Base-by-base conservation (phyloP, 1,140 invertebrate genomes). In the Sarcophaga peregrina region DNA sequence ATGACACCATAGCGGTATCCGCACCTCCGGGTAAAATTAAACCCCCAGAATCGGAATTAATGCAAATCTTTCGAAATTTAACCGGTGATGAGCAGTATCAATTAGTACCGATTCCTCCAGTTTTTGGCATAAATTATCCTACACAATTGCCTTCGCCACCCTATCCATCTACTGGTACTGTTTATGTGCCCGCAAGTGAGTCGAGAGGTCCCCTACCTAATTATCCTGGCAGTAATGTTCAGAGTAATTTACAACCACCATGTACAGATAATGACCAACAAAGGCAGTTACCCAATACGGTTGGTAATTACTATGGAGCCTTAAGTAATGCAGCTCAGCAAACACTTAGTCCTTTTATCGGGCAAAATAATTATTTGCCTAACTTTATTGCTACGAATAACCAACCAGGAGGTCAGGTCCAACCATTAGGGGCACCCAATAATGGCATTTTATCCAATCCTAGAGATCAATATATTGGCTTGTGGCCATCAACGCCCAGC, bases 1-100 rank as follows among this genome's bases (percentile, higher is more conserved):
- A 85, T 46, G 86, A 88, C 45, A 90, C 87, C 15, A 85, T 87
- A 47, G 52, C 68, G 17, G 84, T 89, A 37, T 84, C 62, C 68
- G 85, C 88, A 58, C 87, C 86, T 20, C 52, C 84, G n/a, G 83
- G 85, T 8, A n/a, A 82, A 7, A 47, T 82, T 0, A 25, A 80
- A 58, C 82, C 83, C 37, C 81, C 82, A 58, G 17, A 75, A 7
- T 50, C 20, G 7, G 37, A 86, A 37, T 80, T 86, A 25, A 83
- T 85, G 4, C 85, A 86, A 58, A 20, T 83, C 8, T 83, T 76
- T 2, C 83, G 74, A 2, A 86, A 85, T 75, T 75, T 82, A 11
- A 85, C 83, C 13, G 68, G 68, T 78, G 45, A 52, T 1, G 83
- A 84, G 3, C 85, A 76, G 9, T 84, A 84, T n/a, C 52, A n/a